Percentiles rank a stretch among this genome's conserved stretches.
Evolutionary conservation across 2,888 invertebrate genomes (phyloP).

Genomic region (Drosophila dives): DNA sequence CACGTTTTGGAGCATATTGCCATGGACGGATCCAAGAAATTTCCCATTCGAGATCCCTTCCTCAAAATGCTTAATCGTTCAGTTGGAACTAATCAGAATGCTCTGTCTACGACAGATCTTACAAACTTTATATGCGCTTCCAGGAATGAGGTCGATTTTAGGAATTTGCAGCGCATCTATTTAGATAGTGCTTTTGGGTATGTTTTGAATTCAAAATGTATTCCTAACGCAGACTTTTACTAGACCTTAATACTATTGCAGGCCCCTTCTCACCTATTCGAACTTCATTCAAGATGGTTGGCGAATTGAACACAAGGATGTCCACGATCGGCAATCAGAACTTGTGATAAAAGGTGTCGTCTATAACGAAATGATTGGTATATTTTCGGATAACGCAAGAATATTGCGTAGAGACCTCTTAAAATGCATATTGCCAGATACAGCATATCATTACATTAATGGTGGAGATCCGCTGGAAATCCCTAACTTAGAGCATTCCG

Average conservation of each 20-base stretch:
- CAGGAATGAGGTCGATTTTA: constrained; percentile 93
- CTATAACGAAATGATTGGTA: constrained; percentile 99
- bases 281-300: constrained; percentile 98
- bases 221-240: not conserved
- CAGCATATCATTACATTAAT: constrained; percentile 94
- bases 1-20: constrained; percentile 97
- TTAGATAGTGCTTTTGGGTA: constrained; percentile 94
- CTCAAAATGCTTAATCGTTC: constrained; percentile 98
- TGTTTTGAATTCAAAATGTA: constrained; percentile 21
- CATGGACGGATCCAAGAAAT: constrained; percentile 94
- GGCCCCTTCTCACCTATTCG: constrained; percentile 90
- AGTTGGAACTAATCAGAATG: constrained; percentile 97
- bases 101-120: constrained; percentile 94
- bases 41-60: constrained; percentile 96
- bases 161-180: constrained; percentile 94
- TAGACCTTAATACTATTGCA: constrained; percentile 35
- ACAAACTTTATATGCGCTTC: constrained; percentile 97
- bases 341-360: constrained; percentile 96
- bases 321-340: constrained; percentile 90
- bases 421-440: constrained; percentile 89
- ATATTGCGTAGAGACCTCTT: constrained; percentile 91
- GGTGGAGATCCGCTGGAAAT: constrained; percentile 96
- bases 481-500: constrained; percentile 91
- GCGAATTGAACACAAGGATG: constrained; percentile 93
- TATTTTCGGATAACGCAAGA: constrained; percentile 94